Evolutionary conservation across 2,113 vertebrate species (phyloP), one percentile per base, ranked within the genome.

Genomic region (Psephotus haematonotus): DNA sequence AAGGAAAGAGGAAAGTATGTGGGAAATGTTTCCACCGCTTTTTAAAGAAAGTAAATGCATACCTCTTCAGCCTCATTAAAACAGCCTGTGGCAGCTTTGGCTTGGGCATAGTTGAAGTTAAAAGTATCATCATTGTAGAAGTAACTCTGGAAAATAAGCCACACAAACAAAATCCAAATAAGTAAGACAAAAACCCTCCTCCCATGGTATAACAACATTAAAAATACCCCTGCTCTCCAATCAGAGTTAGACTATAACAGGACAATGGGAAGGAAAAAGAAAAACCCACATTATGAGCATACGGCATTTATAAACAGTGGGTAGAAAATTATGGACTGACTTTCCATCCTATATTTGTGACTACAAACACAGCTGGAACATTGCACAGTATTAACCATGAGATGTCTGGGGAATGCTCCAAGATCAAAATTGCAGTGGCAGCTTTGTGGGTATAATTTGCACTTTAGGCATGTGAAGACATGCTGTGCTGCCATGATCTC

Each of bases 31-130:
- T 94, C 62, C 43, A 53, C 33, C 80, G 9, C 75, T 82, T 97
- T 92, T 90, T 63, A 70, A 88, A 59, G 50, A 72, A 94, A 93
- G 53, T 37, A 92, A 50, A 76, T 65, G 95, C 97, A 63, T 97
- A 99, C 99, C 98, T 99, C 99, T 93, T 99, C 99, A 68, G 98
- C 99, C 94, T 99, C 99, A 83, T 97, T 99, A 96, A 98, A 99
- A 97, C 98, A 99, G 27, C 99, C 98, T 28, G 98, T 98, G 25
- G 99, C 98, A 70, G 99, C 99, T 98, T 99, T 99, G 81, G 99
- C 99, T 98, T 99, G 99, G 71, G 99, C 99, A 9, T 99, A 99
- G 98, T 99, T 99, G 96, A 99, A 99, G 91, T 99, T 99, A 97
- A 99, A 99, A 18, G 98, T 99, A 92, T 99, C 99, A 79, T 99